phyloP scores from a whole-genome alignment of 2,113 vertebrate species.

The Eclectus roratus region DNA sequence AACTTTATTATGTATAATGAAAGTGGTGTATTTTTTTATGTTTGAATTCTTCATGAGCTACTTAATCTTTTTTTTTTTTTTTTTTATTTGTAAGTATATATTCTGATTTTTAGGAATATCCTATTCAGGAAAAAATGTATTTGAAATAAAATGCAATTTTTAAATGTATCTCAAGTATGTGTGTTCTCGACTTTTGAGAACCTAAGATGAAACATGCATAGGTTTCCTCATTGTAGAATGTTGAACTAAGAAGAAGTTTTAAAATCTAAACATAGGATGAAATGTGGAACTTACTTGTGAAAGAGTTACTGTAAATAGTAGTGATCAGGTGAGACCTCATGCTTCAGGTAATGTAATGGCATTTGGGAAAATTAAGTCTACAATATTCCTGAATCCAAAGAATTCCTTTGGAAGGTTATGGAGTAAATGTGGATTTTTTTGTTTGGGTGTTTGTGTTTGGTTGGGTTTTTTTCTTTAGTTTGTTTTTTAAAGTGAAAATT shows the following conservation, averaged over 20 bases:
- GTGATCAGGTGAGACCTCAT: neutral
- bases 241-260: conserved; percentile 21
- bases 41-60: neutral
- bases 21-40: neutral
- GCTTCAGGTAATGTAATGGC: neutral
- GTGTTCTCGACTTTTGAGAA: neutral
- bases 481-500: neutral
- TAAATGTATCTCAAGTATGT: neutral
- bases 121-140: neutral
- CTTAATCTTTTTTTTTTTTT: neutral
- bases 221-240: conserved; percentile 8
- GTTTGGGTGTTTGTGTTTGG: neutral
- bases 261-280: neutral
- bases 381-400: neutral
- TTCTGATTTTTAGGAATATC: neutral
- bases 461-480: neutral
- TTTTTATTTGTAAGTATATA: neutral
- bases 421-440: neutral
- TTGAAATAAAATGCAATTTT: neutral
- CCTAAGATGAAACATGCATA: neutral
- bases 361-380: neutral
- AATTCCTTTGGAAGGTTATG: neutral
- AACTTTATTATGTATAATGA: neutral
- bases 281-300: neutral
- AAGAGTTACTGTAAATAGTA: neutral